Base-by-base conservation (phyloP, 1,140 invertebrate genomes). In the Cotesia vestalis region DNA sequence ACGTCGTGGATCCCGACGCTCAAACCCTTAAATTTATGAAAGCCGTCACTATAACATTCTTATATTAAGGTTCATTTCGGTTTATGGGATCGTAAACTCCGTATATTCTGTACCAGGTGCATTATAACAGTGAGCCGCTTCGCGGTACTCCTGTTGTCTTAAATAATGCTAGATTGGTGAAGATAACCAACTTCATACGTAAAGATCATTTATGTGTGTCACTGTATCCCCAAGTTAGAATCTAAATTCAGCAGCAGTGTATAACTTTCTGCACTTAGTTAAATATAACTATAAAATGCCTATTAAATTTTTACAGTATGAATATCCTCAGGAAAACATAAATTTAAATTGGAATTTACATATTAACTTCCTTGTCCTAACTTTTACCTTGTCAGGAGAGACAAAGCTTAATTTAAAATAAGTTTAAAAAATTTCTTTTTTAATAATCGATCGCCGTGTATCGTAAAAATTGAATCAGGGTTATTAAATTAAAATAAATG, bases 31-130 rank as follows among this genome's bases (percentile, higher is more conserved):
- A 81, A 81, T 82, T 81, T 81, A 83, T 80, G 77, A 81, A 82
- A 80, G 78, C 73, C 78, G 66, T 78, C 69, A 35, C 78, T 81
- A 78, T 80, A 83, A 81, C 75, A 77, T 82, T 81, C 79, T 81
- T 79, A 78, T 83, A 83, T 82, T 77, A 79, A 78, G 78, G 78
- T 78, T 78, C 77, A 75, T 80, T 79, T 79, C 79, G 73, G 77
- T 83, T 83, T 83, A 83, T 75, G 76, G 62, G 64, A 72, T 82
- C 82, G 77, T 83, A 83, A 83, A 83, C 66, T 36, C 36, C 8
- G 53, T 78, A 74, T 72, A 81, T 73, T 75, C 74, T 59, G 71
- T 73, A 62, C 51, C 74, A 77, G 76, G 57, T 82, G 78, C 74
- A 80, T 81, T 80, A 78, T 80, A 83, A 80, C 72, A 73, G 59